Conservation (phyloP, 2,113 vertebrate species). For the Psophia crepitans region DNA sequence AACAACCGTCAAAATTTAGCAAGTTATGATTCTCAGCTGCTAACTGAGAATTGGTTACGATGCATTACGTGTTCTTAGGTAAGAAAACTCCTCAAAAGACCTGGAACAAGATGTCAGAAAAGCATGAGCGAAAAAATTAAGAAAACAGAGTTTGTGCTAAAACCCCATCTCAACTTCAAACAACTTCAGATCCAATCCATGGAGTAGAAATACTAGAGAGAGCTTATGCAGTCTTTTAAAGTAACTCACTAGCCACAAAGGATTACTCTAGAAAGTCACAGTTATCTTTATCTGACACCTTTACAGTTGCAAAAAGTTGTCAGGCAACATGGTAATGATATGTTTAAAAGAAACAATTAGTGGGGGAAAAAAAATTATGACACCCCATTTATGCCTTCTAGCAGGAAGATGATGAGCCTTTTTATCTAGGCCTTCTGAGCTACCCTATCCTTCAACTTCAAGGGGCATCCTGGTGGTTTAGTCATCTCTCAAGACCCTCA, state of each 20-base stretch:
- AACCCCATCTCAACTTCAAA: not conserved
- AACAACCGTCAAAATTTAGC: not conserved
- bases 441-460: not conserved
- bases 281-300: slow-evolving; percentile 17
- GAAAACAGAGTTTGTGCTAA: not conserved
- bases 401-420: not conserved
- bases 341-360: not conserved
- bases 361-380: not conserved
- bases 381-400: not conserved
- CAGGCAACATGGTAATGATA: not conserved
- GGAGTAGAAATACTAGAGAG: not conserved
- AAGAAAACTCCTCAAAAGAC: not conserved
- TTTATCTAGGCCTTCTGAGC: not conserved
- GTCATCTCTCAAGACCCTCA: not conserved
- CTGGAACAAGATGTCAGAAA: not conserved
- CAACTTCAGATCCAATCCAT: not conserved
- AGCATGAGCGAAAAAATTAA: not conserved
- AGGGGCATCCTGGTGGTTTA: not conserved
- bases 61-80: not conserved
- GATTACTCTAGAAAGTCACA: slow-evolving; percentile 17
- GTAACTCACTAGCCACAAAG: not conserved
- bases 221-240: not conserved
- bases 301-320: not conserved
- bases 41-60: not conserved
- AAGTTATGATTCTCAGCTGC: not conserved